Conservation (phyloP, 2,797 vertebrate species). For the Miichthys miiuy region DNA sequence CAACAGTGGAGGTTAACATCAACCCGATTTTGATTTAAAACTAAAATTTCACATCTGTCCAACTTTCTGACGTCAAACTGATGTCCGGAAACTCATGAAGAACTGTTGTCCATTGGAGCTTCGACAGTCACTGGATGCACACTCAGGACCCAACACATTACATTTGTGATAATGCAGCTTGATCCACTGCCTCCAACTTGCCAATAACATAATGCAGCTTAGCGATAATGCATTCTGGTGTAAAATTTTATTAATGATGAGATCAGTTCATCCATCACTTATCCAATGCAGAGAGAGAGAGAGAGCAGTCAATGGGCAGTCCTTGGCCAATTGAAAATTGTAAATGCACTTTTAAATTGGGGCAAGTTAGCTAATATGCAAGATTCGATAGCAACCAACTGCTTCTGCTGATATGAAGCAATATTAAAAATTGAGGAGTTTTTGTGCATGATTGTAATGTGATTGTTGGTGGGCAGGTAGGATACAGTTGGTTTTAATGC, state of each 20-base stretch:
- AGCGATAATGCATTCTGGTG: neutral
- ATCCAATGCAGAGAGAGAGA: neutral
- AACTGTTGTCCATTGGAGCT: no score
- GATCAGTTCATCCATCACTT: neutral
- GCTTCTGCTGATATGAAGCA: neutral
- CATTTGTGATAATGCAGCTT: neutral
- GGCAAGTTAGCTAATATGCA: neutral
- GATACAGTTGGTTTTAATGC: neutral
- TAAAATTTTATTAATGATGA: neutral
- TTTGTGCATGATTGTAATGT: no score
- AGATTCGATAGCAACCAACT: neutral
- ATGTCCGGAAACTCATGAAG: no score
- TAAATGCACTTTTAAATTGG: neutral
- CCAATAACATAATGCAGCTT: neutral
- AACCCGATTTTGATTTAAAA: no score
- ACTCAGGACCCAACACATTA: no score
- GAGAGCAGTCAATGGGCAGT: no score
- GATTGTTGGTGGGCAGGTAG: neutral
- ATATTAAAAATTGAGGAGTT: neutral
- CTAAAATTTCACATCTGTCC: no score
- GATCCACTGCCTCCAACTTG: neutral
- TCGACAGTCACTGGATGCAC: no score
- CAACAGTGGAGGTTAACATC: no score
- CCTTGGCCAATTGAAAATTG: no score
- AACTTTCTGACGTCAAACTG: no score